These are phyloP conservation scores for Ptilorrhoa leucosticta DNA, from an alignment of 2,113 vertebrate species.

Conservation along the genomic window DNA sequence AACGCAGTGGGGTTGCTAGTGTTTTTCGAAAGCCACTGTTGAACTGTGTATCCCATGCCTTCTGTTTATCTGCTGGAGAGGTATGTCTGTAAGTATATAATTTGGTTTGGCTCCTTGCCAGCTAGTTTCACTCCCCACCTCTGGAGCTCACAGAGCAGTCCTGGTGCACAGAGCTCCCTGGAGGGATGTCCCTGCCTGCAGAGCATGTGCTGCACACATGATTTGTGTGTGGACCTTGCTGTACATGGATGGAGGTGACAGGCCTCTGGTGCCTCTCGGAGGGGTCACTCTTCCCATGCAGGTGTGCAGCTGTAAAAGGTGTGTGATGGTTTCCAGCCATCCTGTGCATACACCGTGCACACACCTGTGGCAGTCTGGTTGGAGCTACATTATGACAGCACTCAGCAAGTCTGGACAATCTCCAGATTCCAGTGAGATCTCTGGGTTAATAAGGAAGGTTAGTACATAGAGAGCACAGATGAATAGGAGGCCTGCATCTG, in stretches of 20 bases:
- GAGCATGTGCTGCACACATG: not conserved
- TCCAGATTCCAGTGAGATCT: not conserved
- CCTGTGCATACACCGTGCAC: not conserved
- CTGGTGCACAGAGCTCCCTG: not conserved
- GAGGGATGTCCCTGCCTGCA: rapidly evolving
- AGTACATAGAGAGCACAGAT: not conserved
- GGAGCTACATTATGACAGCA: too few relatives aligned
- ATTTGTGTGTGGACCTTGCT: not conserved
- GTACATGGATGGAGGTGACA: not conserved
- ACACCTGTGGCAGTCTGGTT: not conserved
- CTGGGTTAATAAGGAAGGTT: not conserved
- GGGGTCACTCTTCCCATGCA: not conserved
- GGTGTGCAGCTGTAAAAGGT: not conserved
- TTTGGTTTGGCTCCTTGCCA: not conserved
- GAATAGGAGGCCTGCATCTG: not conserved
- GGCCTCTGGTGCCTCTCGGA: not conserved
- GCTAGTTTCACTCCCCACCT: not conserved
- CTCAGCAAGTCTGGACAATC: not conserved
- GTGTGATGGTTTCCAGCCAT: not conserved
- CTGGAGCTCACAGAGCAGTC: not conserved
- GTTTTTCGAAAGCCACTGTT: not conserved
- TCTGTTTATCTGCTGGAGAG: not conserved
- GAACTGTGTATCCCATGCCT: not conserved
- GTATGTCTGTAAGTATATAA: not conserved
- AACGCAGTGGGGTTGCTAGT: rapidly evolving